Conservation (phyloP, 2,797 vertebrate species). For the Urophycis tenuis region DNA sequence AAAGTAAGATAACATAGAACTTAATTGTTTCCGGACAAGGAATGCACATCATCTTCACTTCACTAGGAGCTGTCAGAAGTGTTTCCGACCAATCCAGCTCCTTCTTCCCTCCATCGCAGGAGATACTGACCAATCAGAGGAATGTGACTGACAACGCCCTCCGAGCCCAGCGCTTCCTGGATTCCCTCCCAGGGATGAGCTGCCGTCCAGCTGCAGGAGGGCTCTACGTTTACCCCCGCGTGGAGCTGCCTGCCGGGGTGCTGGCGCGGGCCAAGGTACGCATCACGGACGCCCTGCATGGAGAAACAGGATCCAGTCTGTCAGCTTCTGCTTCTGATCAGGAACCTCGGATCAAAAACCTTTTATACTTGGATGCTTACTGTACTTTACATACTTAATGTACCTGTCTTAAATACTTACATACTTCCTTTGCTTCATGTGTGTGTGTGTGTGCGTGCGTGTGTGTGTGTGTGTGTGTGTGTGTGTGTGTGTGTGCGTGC, state of each 20-base stretch:
- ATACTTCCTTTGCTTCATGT: background rate
- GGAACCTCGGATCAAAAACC: no score
- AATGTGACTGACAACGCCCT: conserved; percentile 52
- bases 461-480: background rate
- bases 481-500: no score
- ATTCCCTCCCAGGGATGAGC: conserved; percentile 54
- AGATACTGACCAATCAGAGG: conserved; percentile 30
- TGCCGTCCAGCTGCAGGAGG: conserved; percentile 57
- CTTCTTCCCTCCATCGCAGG: conserved; percentile 38
- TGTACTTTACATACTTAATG: background rate
- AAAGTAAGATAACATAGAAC: background rate
- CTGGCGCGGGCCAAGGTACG: conserved; percentile 47
- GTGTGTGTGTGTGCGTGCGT: no score
- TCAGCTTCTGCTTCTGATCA: background rate
- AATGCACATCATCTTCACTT: no score
- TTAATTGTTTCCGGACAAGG: no score
- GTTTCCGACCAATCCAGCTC: background rate
- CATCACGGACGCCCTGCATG: background rate
- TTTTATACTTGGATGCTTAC: background rate
- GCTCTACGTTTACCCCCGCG: conserved; percentile 56
- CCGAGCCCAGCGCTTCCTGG: conserved; percentile 44
- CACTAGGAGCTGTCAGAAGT: background rate
- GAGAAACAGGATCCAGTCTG: background rate
- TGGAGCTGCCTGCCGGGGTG: conserved; percentile 44
- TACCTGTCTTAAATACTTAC: no score